Conservation (phyloP, 2,797 vertebrate species). For the Gadopsis bispinosus region DNA sequence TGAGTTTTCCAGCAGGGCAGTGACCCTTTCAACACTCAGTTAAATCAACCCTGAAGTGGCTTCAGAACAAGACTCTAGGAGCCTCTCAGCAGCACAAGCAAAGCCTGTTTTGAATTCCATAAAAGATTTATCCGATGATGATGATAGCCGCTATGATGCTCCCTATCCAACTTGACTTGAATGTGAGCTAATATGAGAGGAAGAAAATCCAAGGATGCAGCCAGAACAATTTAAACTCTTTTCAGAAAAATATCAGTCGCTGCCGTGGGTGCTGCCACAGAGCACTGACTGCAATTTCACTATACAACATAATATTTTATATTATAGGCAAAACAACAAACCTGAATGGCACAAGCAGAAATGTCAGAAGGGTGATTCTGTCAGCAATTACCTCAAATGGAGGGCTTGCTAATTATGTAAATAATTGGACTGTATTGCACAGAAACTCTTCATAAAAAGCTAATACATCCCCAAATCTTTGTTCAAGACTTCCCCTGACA, state of each 20-base stretch:
- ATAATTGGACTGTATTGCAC: too few relatives aligned
- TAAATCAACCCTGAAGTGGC: background rate
- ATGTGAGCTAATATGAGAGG: slow-evolving; percentile 7
- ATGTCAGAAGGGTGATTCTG: too few relatives aligned
- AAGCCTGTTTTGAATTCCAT: slow-evolving; percentile 14
- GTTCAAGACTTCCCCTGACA: background rate
- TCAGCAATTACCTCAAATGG: too few relatives aligned
- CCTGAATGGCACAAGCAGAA: too few relatives aligned
- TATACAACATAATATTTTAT: background rate
- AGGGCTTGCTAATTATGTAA: background rate
- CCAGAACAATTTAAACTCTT: background rate
- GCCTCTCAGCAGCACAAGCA: background rate
- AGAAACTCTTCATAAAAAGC: background rate
- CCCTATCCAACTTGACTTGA: slow-evolving; percentile 12
- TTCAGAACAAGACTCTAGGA: background rate
- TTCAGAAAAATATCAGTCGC: background rate
- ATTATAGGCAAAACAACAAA: background rate
- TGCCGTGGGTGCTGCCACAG: background rate
- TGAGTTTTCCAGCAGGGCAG: background rate
- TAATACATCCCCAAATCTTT: background rate
- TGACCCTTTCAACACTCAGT: background rate
- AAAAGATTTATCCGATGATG: slow-evolving; percentile 16
- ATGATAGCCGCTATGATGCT: slow-evolving; percentile 22
- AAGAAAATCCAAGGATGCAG: slow-evolving; percentile 2
- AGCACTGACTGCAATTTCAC: background rate